A percentile compares a stretch with the other conserved stretches of the same genome.
phyloP scores from a whole-genome alignment of 1,140 invertebrate genomes.

The Aricia agestis region DNA sequence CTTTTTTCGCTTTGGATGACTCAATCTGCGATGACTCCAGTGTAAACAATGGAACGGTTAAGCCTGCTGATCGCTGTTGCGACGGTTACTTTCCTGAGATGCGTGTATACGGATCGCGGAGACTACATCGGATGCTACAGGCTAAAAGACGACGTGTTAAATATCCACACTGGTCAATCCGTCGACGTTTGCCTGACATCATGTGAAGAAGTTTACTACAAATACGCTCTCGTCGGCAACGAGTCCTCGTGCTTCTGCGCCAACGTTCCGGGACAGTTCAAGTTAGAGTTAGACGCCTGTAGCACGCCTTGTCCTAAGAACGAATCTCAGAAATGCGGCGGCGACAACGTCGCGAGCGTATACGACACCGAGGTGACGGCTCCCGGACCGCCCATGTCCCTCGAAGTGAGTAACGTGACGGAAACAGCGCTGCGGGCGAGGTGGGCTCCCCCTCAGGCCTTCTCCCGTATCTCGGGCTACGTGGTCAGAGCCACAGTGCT shows the following conservation, averaged over 20 bases:
- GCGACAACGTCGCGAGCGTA: slow-evolving; percentile 72
- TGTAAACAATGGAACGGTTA: slow-evolving; percentile 53
- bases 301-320: slow-evolving; percentile 72
- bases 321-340: slow-evolving; percentile 75
- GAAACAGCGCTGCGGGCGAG: slow-evolving; percentile 72
- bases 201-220: slow-evolving; percentile 68
- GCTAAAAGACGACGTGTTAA: slow-evolving; percentile 52
- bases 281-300: slow-evolving; percentile 52
- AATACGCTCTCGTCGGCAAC: slow-evolving; percentile 63
- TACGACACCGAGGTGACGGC: slow-evolving; percentile 71
- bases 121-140: slow-evolving; percentile 63
- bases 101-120: slow-evolving; percentile 45
- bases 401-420: slow-evolving; percentile 66
- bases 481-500: slow-evolving; percentile 66
- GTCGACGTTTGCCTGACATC: slow-evolving; percentile 65
- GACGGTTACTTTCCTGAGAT: slow-evolving; percentile 30
- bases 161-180: slow-evolving; percentile 63
- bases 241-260: slow-evolving; percentile 68
- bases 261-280: slow-evolving; percentile 53
- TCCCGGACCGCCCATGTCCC: slow-evolving; percentile 66
- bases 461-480: slow-evolving; percentile 65
- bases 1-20: slow-evolving; percentile 21
- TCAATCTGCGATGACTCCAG: slow-evolving; percentile 31
- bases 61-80: slow-evolving; percentile 30
- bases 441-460: slow-evolving; percentile 71